These are phyloP conservation scores for Polyodon spathula DNA, from an alignment of 2,113 vertebrate genomes.

Conservation along the genomic window DNA sequence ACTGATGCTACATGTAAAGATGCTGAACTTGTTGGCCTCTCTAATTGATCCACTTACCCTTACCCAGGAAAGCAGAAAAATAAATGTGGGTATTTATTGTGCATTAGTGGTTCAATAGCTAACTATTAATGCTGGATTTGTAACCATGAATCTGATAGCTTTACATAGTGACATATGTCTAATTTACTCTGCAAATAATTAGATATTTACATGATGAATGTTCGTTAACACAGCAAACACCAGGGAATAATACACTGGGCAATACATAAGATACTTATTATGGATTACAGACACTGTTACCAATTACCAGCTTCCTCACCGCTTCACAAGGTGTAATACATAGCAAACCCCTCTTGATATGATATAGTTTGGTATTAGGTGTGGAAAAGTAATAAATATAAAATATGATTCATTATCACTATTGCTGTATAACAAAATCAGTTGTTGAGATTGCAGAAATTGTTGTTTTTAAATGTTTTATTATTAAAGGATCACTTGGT, in stretches of 20 bases:
- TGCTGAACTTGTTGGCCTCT: slow-evolving; percentile 92
- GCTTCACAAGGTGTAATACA: no score
- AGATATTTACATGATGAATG: slow-evolving; percentile 70
- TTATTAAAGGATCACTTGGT: no score
- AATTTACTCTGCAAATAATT: slow-evolving; percentile 61
- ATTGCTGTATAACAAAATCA: no score
- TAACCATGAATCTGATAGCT: slow-evolving; percentile 60
- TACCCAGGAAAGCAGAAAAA: slow-evolving; percentile 74
- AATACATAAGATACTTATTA: no score
- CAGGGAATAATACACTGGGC: slow-evolving; percentile 38
- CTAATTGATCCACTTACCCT: slow-evolving; percentile 92
- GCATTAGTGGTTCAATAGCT: slow-evolving; percentile 73
- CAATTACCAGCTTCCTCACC: no score
- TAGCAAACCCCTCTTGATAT: no score
- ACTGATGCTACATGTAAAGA: slow-evolving; percentile 83
- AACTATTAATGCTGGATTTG: slow-evolving; percentile 80
- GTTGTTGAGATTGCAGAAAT: no score
- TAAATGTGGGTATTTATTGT: slow-evolving; percentile 80
- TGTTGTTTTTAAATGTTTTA: no score
- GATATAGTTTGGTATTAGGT: no score
- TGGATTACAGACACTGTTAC: no score
- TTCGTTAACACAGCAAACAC: slow-evolving; percentile 57
- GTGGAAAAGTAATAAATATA: no score
- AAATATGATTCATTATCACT: no score
- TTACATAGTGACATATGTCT: slow-evolving; percentile 57